These are phyloP conservation scores for Strigops habroptila DNA, from an alignment of 2,113 vertebrate genomes.

Conservation along the genomic window DNA sequence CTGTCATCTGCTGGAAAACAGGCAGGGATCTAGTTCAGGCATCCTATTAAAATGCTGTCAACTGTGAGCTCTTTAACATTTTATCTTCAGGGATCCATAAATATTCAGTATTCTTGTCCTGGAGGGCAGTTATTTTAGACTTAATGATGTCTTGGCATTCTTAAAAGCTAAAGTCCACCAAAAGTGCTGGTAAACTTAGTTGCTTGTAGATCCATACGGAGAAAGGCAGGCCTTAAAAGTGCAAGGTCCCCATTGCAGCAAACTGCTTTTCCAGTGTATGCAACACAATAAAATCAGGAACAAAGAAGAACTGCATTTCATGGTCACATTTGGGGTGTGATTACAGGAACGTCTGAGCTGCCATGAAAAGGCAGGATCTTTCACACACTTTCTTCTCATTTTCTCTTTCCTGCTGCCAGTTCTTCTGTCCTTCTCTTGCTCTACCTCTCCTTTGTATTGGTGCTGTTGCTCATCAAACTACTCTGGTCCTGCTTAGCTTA, in stretches of 20 bases:
- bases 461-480: neutral
- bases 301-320: neutral
- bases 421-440: neutral
- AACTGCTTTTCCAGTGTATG: neutral
- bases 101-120: slow-evolving; percentile 17
- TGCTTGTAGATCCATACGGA: neutral
- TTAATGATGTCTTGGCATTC: neutral
- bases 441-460: neutral
- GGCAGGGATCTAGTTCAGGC: neutral
- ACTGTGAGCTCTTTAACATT: neutral
- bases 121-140: neutral
- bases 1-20: neutral
- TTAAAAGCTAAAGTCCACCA: neutral
- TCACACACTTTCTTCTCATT: neutral
- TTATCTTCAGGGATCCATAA: slow-evolving; percentile 1
- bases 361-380: neutral
- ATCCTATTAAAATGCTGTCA: slow-evolving; percentile 14
- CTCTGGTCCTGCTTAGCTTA: neutral
- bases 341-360: neutral
- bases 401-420: neutral
- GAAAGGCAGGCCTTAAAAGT: neutral
- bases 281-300: neutral
- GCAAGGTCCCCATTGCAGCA: rapidly evolving
- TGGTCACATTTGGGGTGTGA: neutral
- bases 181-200: neutral